Evolutionary conservation across 1,140 invertebrate genomes (phyloP).

Genomic region (Leucophenga varia): DNA sequence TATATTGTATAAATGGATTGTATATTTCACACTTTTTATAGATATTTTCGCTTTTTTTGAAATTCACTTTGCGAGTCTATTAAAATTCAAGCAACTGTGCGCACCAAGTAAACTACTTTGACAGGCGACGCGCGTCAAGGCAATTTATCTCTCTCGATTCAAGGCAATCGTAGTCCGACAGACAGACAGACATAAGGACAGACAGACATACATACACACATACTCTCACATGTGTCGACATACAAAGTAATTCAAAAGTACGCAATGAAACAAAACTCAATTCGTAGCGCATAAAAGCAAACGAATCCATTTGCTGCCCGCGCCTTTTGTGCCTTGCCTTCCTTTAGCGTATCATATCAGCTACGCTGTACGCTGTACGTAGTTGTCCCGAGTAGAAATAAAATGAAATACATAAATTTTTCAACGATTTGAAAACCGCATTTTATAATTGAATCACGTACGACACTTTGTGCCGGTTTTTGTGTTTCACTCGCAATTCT

Average conservation of each 20-base stretch:
- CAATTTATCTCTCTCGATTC: neutral
- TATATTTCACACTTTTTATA: slow-evolving; percentile 44
- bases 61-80: slow-evolving; percentile 41
- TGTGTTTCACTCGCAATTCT: too few species aligned
- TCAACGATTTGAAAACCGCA: slow-evolving; percentile 55
- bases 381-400: slow-evolving; percentile 37
- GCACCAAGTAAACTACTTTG: slow-evolving; percentile 7
- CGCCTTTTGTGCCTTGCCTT: slow-evolving; percentile 6
- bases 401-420: slow-evolving; percentile 56
- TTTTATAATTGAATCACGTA: slow-evolving; percentile 57
- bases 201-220: slow-evolving; percentile 1
- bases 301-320: neutral
- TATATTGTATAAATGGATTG: too few species aligned
- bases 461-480: slow-evolving; percentile 33
- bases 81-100: slow-evolving; percentile 30
- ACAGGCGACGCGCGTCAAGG: neutral
- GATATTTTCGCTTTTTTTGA: slow-evolving; percentile 3
- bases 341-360: slow-evolving; percentile 33
- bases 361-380: slow-evolving; percentile 15
- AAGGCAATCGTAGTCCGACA: neutral
- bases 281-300: neutral
- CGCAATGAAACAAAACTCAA: neutral
- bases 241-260: neutral
- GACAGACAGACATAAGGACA: slow-evolving; percentile 1
- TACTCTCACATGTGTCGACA: too few species aligned